phyloP scores from a whole-genome alignment of 2,888 invertebrate genomes.

The Aporophyla nigra region DNA sequence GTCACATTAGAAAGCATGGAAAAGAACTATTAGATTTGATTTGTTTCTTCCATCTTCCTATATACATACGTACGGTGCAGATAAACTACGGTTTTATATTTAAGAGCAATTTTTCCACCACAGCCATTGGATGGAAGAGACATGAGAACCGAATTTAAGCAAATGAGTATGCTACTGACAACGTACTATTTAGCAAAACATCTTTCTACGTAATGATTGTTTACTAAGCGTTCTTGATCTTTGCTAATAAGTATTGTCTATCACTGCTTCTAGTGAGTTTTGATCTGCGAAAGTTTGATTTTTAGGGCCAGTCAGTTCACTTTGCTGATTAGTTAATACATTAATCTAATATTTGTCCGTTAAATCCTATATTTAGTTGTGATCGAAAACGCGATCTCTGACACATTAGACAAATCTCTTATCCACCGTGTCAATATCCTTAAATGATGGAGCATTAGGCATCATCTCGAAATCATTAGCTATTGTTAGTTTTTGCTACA shows the following conservation, averaged over 20 bases:
- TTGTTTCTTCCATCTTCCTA: too few relatives aligned
- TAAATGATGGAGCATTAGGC: slow-evolving; percentile 25
- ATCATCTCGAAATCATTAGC: slow-evolving; percentile 39
- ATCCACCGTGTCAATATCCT: slow-evolving; percentile 33
- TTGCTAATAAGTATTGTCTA: neutral
- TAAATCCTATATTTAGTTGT: neutral
- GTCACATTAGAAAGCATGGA: neutral
- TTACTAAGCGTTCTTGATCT: neutral
- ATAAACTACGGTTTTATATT: neutral
- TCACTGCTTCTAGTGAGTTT: neutral
- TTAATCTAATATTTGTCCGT: neutral
- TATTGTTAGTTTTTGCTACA: slow-evolving; percentile 60
- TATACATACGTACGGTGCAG: too few relatives aligned
- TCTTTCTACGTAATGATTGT: neutral
- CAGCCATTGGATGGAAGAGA: neutral
- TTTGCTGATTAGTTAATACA: neutral
- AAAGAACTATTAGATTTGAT: neutral
- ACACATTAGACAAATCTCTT: neutral
- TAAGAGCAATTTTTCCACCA: neutral
- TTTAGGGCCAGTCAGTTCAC: neutral
- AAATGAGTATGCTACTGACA: neutral
- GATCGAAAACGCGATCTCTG: neutral
- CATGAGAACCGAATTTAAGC: neutral
- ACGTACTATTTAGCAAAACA: neutral
- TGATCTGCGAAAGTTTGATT: neutral